A percentile compares a stretch with the other conserved stretches of the same genome.
Conservation (phyloP, 2,888 invertebrate species). For the Philereme vetulata region DNA sequence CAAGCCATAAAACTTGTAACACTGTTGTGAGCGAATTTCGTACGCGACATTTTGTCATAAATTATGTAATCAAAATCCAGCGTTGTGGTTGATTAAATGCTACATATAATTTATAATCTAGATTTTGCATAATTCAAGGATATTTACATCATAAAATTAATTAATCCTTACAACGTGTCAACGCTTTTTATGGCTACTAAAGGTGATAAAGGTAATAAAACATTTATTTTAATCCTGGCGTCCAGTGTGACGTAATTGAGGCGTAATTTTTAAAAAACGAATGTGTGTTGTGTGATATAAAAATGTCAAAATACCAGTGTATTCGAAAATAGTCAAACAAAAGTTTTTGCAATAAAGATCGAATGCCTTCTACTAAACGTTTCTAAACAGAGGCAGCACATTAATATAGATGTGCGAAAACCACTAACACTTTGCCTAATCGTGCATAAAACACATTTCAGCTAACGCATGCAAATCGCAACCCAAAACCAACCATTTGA, state of each 20-base stretch:
- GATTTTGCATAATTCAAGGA: slow-evolving; percentile 34
- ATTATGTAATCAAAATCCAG: slow-evolving; percentile 31
- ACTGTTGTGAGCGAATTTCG: slow-evolving; percentile 23
- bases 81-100: slow-evolving; percentile 27
- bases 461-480: slow-evolving; percentile 49
- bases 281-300: not conserved
- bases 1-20: slow-evolving; percentile 26
- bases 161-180: slow-evolving; percentile 35
- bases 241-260: slow-evolving; percentile 8
- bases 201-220: slow-evolving; percentile 31
- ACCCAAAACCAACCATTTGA: slow-evolving; percentile 53
- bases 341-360: too few relatives aligned
- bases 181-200: slow-evolving; percentile 30
- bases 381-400: slow-evolving; percentile 5
- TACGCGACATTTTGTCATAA: slow-evolving; percentile 28
- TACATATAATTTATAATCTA: slow-evolving; percentile 34
- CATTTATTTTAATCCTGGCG: slow-evolving; percentile 20
- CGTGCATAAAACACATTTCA: slow-evolving; percentile 38
- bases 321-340: too few relatives aligned
- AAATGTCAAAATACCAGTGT: too few relatives aligned
- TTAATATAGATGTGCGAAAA: slow-evolving; percentile 35
- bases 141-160: slow-evolving; percentile 30
- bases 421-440: slow-evolving; percentile 35
- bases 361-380: too few relatives aligned
- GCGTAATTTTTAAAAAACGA: not conserved